Base-by-base conservation (phyloP, 2,113 vertebrate species). In the Chloropsis hardwickii region DNA sequence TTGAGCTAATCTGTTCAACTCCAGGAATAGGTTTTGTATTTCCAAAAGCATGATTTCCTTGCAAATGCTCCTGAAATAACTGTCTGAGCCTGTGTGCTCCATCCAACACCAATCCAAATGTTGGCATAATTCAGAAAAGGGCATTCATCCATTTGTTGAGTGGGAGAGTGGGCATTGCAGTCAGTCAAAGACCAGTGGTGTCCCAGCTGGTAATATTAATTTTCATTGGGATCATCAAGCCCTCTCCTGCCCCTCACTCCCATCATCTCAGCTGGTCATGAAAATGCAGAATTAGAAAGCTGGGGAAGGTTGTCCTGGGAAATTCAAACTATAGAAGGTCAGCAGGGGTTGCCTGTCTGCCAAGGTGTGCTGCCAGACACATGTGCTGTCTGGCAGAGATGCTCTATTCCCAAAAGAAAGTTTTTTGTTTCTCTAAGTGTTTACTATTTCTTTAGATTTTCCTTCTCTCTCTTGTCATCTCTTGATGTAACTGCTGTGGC, bases 161-260 rank as follows among this genome's bases (percentile, higher is more conserved):
- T 31, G 50, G 64, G 19, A 60, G 4, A 42, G 33, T 4, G 1
- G 42, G n/a, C 40, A 14, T 11, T 64, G 40, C 74, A 90, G 53
- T 45, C 6, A 2, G 19, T 44, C 48, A 69, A 53, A 67, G 56
- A 90, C 39, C 66, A 60, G 23, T 14, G 24, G 5, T 81, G 29
- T 53, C 56, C 21, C 15, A 16, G n/a, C 15, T 80, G 44, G 22
- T 31, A 39, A n/a, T 70, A 67, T 37, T 25, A 4, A 6, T 61
- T 86, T 67, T 78, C 53, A 31, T 4, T 54, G 40, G n/a, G 17
- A 57, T 70, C n/a, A 62, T 57, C 33, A 65, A 12, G 24, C 29
- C 11, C 3, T 27, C 14, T 56, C 10, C 10, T 35, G 12, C 7
- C 22, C 7, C 10, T 12, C 0, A 0, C 3, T 8, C 4, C 13